Percentiles rank a stretch among this genome's conserved stretches.
phyloP scores from a whole-genome alignment of 2,888 invertebrate genomes.

The Scaptomyza caliginosa region DNA sequence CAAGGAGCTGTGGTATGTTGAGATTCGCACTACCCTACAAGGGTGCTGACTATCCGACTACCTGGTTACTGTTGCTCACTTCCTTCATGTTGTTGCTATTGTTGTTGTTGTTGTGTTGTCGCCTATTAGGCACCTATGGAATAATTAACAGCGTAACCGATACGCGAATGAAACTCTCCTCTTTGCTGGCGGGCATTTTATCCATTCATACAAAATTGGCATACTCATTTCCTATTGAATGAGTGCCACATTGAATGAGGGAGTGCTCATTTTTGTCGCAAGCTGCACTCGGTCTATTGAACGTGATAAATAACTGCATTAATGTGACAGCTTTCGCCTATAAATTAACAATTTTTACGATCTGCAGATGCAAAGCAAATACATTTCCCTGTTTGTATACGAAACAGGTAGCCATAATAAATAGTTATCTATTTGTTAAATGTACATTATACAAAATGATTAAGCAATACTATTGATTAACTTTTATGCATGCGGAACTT shows the following conservation, averaged over 20 bases:
- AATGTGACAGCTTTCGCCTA: conserved; percentile 70
- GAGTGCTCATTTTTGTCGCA: conserved; percentile 34
- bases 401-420: conserved; percentile 25
- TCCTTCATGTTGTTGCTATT: conserved; percentile 38
- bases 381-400: background rate
- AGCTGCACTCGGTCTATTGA: conserved; percentile 45
- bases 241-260: conserved; percentile 43
- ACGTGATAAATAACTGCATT: conserved; percentile 76
- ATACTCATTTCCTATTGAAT: conserved; percentile 64
- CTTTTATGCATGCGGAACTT: conserved; percentile 32
- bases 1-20: conserved; percentile 38
- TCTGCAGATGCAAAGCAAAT: conserved; percentile 6
- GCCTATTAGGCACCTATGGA: conserved; percentile 65
- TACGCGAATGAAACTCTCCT: conserved; percentile 50
- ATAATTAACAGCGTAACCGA: conserved; percentile 73
- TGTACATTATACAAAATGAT: conserved; percentile 23
- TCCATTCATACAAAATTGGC: conserved; percentile 53
- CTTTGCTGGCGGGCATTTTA: conserved; percentile 1
- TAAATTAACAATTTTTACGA: conserved; percentile 62
- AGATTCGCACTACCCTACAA: conserved; percentile 19
- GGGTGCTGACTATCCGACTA: conserved; percentile 11
- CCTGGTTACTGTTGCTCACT: conserved; percentile 54
- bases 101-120: conserved; percentile 38
- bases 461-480: conserved; percentile 33
- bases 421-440: conserved; percentile 12